Conservation (phyloP, 2,888 invertebrate species). For the Ischnura elegans region DNA sequence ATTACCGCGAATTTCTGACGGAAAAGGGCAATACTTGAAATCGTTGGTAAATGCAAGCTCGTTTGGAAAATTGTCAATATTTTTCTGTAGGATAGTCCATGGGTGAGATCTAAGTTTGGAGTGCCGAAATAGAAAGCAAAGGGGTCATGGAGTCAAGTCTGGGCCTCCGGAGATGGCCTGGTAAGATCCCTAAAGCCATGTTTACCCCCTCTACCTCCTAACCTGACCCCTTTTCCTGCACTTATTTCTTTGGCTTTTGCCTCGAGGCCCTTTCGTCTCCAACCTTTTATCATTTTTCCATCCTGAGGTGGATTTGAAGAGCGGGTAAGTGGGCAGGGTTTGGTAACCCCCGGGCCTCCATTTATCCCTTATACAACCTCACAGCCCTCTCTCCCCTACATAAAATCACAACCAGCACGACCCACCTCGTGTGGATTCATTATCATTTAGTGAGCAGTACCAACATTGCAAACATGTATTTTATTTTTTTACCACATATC, state of each 20-base stretch:
- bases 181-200: background rate
- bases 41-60: no score
- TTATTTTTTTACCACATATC: no score
- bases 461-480: no score
- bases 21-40: no score
- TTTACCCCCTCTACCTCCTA: background rate
- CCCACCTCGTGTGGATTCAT: background rate
- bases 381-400: background rate
- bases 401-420: background rate
- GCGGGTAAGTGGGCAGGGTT: background rate
- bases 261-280: background rate
- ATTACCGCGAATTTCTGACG: no score
- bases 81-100: no score
- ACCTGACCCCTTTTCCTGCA: background rate
- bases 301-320: background rate
- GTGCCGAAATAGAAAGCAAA: background rate
- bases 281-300: background rate
- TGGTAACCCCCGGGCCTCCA: background rate
- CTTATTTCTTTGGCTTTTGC: background rate
- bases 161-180: conserved; percentile 3
- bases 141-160: conserved; percentile 42
- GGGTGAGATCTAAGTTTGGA: no score
- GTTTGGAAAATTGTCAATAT: no score
- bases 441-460: no score
- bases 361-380: background rate